phyloP scores from a whole-genome alignment of 2,888 invertebrate genomes.

The Cancer borealis region DNA sequence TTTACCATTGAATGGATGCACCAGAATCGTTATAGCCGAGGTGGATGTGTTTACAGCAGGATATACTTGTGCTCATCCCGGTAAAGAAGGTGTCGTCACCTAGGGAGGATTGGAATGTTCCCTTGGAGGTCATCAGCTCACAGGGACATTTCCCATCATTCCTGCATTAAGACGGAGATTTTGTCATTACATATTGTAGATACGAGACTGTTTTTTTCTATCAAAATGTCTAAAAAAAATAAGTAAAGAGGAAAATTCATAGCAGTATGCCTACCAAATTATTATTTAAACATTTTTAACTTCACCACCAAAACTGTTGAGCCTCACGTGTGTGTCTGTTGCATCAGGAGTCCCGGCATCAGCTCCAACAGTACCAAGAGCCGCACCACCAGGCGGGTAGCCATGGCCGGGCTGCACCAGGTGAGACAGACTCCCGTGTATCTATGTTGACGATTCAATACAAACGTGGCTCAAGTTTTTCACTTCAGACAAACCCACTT shows the following conservation, averaged over 20 bases:
- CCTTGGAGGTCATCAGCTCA: too few species aligned
- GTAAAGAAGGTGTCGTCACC: not conserved
- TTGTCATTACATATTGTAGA: not conserved
- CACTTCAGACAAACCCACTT: not conserved
- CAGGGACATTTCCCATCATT: not conserved
- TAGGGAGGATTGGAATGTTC: not conserved
- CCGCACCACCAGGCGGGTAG: not conserved
- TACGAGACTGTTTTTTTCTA: too few species aligned
- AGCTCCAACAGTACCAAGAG: not conserved
- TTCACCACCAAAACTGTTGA: not conserved
- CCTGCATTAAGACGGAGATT: not conserved
- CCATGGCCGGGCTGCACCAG: not conserved
- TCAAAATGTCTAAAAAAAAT: too few species aligned
- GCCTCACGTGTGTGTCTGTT: not conserved
- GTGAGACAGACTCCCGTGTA: not conserved
- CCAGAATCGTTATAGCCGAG: not conserved
- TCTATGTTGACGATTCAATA: not conserved
- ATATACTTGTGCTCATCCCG: not conserved
- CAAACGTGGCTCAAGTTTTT: not conserved
- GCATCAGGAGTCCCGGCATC: not conserved
- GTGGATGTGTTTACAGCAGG: not conserved
- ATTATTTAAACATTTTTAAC: too few species aligned
- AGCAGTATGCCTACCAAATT: too few species aligned
- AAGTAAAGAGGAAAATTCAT: too few species aligned
- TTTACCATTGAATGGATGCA: constrained; percentile 3